These are phyloP conservation scores for Drosophila formosana DNA, from an alignment of 2,888 invertebrate species.

Conservation along the genomic window DNA sequence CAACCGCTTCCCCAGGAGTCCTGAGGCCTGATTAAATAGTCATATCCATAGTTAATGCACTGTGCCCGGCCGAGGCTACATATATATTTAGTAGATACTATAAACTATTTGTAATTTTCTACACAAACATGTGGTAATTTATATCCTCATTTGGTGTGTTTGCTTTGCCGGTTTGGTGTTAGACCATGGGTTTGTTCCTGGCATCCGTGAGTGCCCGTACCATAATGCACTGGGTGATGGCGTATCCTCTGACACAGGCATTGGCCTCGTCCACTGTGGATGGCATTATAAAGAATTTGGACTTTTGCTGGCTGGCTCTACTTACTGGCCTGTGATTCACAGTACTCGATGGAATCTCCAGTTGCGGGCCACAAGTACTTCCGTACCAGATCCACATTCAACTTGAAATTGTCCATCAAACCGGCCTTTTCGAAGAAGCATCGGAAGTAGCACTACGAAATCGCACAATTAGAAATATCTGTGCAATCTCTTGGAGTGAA, in stretches of 20 bases:
- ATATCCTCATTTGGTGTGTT: not conserved
- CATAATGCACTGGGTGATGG: slow-evolving; percentile 87
- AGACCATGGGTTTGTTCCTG: slow-evolving; percentile 73
- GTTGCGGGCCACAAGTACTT: slow-evolving; percentile 84
- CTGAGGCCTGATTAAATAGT: slow-evolving; percentile 39
- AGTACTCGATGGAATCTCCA: slow-evolving; percentile 82
- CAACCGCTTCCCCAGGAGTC: slow-evolving; percentile 21
- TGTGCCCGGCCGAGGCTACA: slow-evolving; percentile 30
- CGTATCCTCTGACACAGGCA: slow-evolving; percentile 86
- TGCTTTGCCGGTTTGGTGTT: not conserved
- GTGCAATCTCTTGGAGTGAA: not conserved
- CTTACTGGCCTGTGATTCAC: slow-evolving; percentile 82
- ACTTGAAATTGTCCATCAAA: slow-evolving; percentile 85
- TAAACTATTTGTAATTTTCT: slow-evolving; percentile 49
- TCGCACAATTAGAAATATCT: not conserved
- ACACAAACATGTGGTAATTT: slow-evolving; percentile 22
- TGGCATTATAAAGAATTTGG: not conserved
- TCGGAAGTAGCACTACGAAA: slow-evolving; percentile 86
- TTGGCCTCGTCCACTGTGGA: slow-evolving; percentile 82
- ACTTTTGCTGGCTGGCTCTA: not conserved
- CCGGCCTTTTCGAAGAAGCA: slow-evolving; percentile 86
- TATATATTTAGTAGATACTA: slow-evolving; percentile 50
- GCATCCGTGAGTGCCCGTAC: slow-evolving; percentile 81
- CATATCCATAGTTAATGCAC: slow-evolving; percentile 10
- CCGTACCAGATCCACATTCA: slow-evolving; percentile 85